A percentile compares a stretch with the other conserved stretches of the same genome.
Conservation (phyloP, 2,113 vertebrate genomes). For the Silurus glanis region DNA sequence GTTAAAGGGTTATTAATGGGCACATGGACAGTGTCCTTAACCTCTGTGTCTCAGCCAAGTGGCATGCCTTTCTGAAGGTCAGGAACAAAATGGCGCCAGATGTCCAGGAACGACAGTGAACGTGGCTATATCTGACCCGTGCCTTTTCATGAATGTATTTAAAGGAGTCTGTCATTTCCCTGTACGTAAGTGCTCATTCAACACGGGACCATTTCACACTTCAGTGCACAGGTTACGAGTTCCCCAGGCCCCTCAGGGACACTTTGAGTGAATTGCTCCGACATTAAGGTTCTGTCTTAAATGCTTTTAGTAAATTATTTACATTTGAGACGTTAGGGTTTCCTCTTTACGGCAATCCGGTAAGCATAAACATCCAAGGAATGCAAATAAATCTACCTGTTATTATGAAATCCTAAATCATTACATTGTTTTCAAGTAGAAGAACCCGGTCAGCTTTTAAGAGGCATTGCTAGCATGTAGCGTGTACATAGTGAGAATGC, state of each 20-base stretch:
- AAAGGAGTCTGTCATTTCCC: not conserved
- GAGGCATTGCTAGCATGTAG: not conserved
- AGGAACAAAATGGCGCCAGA: conserved; percentile 22
- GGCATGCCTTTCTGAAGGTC: not conserved
- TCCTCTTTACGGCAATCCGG: not conserved
- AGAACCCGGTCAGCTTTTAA: not conserved
- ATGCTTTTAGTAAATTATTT: conserved; percentile 2
- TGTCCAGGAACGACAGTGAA: conserved; percentile 26
- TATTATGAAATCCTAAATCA: too few relatives aligned
- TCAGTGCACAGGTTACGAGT: not conserved
- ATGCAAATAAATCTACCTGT: not conserved
- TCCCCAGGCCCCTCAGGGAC: not conserved
- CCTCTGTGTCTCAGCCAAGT: not conserved
- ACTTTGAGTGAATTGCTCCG: not conserved
- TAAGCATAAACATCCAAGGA: not conserved
- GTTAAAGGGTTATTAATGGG: not conserved
- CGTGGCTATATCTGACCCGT: not conserved
- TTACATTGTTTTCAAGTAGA: not conserved
- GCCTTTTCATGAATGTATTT: not conserved
- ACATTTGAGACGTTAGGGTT: not conserved
- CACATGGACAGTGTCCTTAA: not conserved
- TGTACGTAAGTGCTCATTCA: not conserved
- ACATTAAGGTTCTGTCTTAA: not conserved
- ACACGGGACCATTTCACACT: not conserved
- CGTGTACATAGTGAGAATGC: not conserved